Evolutionary conservation across 2,113 vertebrate species (phyloP).

Genomic region (Neolamprologus kungweensis): DNA sequence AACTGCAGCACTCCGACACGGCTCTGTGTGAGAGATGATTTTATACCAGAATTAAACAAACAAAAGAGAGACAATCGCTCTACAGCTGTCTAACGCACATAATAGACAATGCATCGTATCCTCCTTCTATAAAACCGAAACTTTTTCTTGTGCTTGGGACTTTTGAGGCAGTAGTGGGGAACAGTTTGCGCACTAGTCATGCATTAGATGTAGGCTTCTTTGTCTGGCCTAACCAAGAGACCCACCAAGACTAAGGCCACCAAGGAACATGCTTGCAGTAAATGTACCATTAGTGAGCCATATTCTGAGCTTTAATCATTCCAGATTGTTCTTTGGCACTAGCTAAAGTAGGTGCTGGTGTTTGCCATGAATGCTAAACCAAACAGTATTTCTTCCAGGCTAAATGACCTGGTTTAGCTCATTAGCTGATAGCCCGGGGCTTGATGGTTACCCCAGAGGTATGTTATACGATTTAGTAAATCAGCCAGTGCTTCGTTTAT

Average conservation of each 20-base stretch:
- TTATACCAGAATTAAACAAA: background rate
- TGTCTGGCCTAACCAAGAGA: background rate
- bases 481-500: background rate
- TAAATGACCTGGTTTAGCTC: background rate
- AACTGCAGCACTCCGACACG: background rate
- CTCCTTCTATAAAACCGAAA: accelerated
- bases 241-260: background rate
- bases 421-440: background rate
- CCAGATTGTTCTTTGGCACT: background rate
- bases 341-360: background rate
- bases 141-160: background rate
- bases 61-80: background rate
- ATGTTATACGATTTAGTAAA: background rate
- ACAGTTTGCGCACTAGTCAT: accelerated
- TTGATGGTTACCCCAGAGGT: background rate
- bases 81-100: background rate
- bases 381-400: background rate
- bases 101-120: background rate
- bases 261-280: background rate
- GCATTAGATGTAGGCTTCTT: accelerated
- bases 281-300: background rate
- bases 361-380: background rate
- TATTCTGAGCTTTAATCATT: background rate
- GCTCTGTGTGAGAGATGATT: background rate
- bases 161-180: background rate